Conservation (phyloP, 2,797 vertebrate genomes). For the Clamator glandarius region DNA sequence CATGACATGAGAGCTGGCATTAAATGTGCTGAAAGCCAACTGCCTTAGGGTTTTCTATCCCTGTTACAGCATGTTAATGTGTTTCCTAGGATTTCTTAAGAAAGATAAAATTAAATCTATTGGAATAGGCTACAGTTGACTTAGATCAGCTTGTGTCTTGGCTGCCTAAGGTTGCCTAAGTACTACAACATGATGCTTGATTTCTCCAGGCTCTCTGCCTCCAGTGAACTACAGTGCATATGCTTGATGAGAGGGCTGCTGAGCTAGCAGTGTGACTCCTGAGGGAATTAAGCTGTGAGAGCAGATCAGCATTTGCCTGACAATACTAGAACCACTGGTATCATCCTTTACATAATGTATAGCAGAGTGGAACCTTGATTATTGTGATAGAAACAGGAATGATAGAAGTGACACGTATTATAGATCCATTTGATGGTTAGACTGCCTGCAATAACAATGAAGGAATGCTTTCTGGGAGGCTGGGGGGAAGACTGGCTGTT, state of each 20-base stretch:
- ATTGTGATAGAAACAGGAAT: neutral
- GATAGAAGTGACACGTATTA: neutral
- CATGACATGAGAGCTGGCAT: neutral
- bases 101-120: neutral
- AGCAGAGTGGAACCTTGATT: neutral
- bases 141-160: neutral
- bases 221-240: neutral
- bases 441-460: neutral
- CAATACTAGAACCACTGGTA: neutral
- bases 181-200: neutral
- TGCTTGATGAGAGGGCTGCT: neutral
- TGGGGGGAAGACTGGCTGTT: neutral
- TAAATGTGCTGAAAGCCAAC: neutral
- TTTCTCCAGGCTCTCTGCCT: neutral
- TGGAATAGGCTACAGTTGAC: neutral
- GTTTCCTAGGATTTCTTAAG: neutral
- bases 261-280: neutral
- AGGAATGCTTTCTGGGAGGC: neutral
- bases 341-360: neutral
- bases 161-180: neutral
- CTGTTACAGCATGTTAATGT: neutral
- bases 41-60: neutral
- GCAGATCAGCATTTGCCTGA: neutral
- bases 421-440: neutral
- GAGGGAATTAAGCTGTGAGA: neutral